Evolutionary conservation across 1,140 invertebrate genomes (phyloP).

Genomic region (Drosophila neocordata): DNA sequence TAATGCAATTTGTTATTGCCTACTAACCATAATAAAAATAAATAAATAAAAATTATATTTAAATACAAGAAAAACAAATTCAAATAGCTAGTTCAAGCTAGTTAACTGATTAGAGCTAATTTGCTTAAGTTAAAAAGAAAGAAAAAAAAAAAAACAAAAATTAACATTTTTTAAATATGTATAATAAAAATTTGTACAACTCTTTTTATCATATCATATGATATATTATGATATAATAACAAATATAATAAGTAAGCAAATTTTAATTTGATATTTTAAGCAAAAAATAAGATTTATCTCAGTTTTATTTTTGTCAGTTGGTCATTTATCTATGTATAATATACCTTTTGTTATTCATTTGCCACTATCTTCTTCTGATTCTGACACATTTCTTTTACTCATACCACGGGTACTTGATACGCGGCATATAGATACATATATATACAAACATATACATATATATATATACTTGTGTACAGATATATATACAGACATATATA

Average conservation of each 20-base stretch:
- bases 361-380: background rate
- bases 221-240: too few species aligned
- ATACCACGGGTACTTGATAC: constrained; percentile 5
- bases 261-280: background rate
- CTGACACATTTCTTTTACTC: constrained; percentile 9
- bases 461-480: background rate
- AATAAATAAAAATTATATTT: too few species aligned
- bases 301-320: constrained; percentile 69
- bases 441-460: background rate
- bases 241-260: background rate
- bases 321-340: constrained; percentile 59
- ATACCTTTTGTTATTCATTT: background rate
- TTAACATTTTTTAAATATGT: too few species aligned
- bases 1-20: too few species aligned
- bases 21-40: too few species aligned
- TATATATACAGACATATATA: constrained; percentile 19
- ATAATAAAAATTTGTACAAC: too few species aligned
- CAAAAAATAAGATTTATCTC: constrained; percentile 49
- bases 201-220: too few species aligned
- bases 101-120: too few species aligned
- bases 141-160: too few species aligned
- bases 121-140: too few species aligned
- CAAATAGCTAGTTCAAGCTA: too few species aligned
- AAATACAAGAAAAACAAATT: too few species aligned
- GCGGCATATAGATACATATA: background rate